Percentiles rank a stretch among this genome's conserved stretches.
These are phyloP conservation scores for Buceros bicornis DNA, from an alignment of 2,797 vertebrate genomes.

Conservation along the genomic window DNA sequence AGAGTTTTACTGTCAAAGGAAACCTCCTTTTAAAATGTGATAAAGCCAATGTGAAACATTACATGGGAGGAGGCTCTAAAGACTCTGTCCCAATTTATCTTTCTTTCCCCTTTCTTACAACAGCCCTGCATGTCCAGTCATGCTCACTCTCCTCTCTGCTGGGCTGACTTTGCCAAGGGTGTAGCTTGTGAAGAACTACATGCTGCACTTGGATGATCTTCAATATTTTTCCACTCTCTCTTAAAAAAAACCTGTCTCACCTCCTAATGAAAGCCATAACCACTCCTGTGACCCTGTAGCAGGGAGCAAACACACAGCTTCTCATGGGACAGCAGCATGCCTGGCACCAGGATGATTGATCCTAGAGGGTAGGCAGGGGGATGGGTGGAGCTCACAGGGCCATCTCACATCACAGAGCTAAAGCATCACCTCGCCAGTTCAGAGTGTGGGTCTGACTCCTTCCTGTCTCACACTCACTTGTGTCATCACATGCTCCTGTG, in stretches of 20 bases:
- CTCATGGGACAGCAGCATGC: background rate
- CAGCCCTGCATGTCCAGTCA: background rate
- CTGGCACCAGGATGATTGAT: accelerated
- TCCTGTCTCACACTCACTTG: accelerated
- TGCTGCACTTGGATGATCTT: background rate
- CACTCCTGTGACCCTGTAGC: background rate
- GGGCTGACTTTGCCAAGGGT: background rate
- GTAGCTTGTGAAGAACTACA: background rate
- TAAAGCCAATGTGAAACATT: background rate
- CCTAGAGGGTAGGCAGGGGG: background rate
- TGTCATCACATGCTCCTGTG: background rate
- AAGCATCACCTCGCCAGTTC: background rate
- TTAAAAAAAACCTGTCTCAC: background rate
- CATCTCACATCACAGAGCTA: background rate
- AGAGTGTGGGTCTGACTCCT: background rate
- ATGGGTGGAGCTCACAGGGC: accelerated
- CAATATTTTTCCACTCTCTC: constrained; percentile 22
- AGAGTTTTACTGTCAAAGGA: constrained; percentile 34
- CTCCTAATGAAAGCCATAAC: constrained; percentile 24
- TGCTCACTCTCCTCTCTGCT: background rate
- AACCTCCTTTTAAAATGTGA: constrained; percentile 1
- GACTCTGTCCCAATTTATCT: background rate
- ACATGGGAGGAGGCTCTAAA: background rate
- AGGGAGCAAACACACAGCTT: background rate
- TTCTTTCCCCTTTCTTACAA: background rate